Percentiles rank a stretch among this genome's conserved stretches.
Conservation (phyloP, 2,888 invertebrate species). For the Lumbricus terrestris region DNA sequence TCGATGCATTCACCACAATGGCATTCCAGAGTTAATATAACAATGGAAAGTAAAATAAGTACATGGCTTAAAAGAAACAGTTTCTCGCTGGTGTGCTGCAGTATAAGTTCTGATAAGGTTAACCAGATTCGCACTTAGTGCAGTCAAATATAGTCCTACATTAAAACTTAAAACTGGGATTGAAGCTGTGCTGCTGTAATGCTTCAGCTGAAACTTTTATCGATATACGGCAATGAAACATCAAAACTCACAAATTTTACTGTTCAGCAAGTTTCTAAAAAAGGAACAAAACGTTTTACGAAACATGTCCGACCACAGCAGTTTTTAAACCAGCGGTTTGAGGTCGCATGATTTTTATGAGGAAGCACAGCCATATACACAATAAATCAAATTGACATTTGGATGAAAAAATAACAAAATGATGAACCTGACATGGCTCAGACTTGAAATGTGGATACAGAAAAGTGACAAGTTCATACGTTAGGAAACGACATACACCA, state of each 20-base stretch:
- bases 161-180: not conserved
- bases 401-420: too few relatives aligned
- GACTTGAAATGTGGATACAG: too few relatives aligned
- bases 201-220: not conserved
- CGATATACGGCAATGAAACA: not conserved
- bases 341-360: not conserved
- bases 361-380: not conserved
- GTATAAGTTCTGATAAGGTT: not conserved
- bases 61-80: not conserved
- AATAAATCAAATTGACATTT: too few relatives aligned
- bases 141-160: not conserved
- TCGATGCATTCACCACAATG: not conserved
- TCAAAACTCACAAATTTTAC: not conserved
- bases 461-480: not conserved
- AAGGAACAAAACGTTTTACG: too few relatives aligned
- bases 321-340: not conserved
- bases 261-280: not conserved
- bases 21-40: not conserved
- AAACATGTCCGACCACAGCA: too few relatives aligned
- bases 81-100: not conserved
- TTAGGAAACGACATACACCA: not conserved
- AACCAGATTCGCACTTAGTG: not conserved
- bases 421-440: not conserved
- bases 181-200: not conserved
- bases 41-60: not conserved